Conservation (phyloP, 2,113 vertebrate genomes). For the Sciurus niger region DNA sequence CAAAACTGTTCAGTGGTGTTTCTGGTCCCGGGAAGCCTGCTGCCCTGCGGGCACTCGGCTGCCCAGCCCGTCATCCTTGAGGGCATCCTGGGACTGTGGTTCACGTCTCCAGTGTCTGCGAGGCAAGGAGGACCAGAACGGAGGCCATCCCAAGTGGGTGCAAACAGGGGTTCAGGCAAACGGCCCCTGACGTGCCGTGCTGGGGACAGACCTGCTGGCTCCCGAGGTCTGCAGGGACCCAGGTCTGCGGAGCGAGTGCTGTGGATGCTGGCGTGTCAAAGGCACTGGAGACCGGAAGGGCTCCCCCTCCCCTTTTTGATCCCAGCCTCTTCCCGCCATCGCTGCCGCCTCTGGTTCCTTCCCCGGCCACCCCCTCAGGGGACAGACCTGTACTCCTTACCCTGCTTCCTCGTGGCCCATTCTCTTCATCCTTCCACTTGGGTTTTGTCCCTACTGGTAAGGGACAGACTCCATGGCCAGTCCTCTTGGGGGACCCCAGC, state of each 20-base stretch:
- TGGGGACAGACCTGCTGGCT: background rate
- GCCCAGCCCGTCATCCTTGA: background rate
- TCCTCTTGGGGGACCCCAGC: background rate
- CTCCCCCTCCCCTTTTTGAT: background rate
- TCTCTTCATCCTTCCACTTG: background rate
- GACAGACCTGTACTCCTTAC: accelerated
- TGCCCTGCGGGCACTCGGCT: background rate
- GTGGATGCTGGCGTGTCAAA: background rate
- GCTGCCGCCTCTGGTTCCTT: too few species aligned
- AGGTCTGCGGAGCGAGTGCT: background rate
- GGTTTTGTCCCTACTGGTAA: background rate
- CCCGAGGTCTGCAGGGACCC: background rate
- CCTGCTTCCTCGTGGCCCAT: accelerated
- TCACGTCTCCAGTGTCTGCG: background rate
- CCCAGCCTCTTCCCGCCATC: accelerated
- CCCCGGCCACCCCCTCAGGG: accelerated
- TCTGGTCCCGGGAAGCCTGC: background rate
- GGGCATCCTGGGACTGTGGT: background rate
- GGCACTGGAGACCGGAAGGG: background rate
- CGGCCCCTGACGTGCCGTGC: background rate
- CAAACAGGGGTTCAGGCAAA: background rate
- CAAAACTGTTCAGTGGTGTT: background rate
- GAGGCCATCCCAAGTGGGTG: background rate
- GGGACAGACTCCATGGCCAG: background rate
- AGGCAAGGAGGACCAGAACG: accelerated